Conservation (phyloP, 2,888 invertebrate species). For the Lasius fuliginosus region DNA sequence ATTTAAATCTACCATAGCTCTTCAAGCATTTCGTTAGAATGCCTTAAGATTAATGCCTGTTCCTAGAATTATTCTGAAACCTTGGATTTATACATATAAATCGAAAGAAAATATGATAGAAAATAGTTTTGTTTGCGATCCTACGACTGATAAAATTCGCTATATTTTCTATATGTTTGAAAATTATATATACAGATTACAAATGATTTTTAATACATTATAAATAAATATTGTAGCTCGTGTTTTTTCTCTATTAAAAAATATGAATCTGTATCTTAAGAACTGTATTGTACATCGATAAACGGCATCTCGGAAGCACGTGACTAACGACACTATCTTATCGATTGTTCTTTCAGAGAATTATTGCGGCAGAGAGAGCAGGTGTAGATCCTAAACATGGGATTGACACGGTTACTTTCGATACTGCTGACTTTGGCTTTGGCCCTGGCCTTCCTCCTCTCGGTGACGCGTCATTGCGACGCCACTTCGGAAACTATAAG, state of each 20-base stretch:
- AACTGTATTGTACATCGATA: not conserved
- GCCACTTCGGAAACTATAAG: constrained; percentile 82
- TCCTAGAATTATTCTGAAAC: not conserved
- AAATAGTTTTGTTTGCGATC: not conserved
- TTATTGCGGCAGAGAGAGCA: constrained; percentile 16
- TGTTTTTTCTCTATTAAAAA: not conserved
- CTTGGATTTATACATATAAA: not conserved
- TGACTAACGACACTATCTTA: constrained; percentile 8
- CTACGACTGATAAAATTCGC: not conserved
- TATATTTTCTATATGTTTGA: not conserved
- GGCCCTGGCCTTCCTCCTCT: constrained; percentile 77
- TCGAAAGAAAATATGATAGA: not conserved
- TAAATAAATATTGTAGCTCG: not conserved
- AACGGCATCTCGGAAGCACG: not conserved
- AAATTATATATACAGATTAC: not conserved
- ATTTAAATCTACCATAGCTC: constrained; percentile 15
- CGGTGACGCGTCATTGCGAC: constrained; percentile 73
- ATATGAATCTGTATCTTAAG: not conserved
- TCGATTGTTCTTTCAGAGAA: constrained; percentile 34
- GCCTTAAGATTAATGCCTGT: not conserved
- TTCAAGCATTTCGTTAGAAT: not conserved
- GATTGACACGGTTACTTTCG: constrained; percentile 66
- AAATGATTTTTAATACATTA: not conserved
- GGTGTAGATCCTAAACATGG: constrained; percentile 66
- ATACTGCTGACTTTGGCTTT: constrained; percentile 73